Percentiles rank a stretch among this genome's conserved stretches.
phyloP scores from a whole-genome alignment of 30 jellyfish, hydroid and myxozoan genomes.

The Pelagia noctiluca region DNA sequence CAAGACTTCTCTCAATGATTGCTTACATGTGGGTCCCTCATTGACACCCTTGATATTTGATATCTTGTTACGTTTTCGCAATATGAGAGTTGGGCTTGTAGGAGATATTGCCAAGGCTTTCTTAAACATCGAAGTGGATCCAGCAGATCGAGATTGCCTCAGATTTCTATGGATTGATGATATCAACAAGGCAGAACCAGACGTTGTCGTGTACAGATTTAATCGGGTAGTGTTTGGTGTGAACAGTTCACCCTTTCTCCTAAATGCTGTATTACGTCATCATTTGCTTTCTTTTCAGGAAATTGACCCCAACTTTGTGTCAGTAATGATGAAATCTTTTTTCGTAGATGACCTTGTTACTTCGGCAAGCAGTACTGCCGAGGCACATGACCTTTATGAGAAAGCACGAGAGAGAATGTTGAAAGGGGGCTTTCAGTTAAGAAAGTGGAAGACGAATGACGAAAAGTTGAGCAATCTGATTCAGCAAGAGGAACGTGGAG shows the following conservation, averaged over 20 bases:
- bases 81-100: conserved; percentile 16
- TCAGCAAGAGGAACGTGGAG: neutral
- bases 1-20: conserved; percentile 22
- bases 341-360: conserved; percentile 47
- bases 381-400: neutral
- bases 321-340: neutral
- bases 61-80: conserved; percentile 13
- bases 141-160: conserved; percentile 30
- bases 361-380: conserved; percentile 24
- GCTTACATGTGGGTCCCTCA: conserved; percentile 16
- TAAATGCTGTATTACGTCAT: conserved; percentile 13
- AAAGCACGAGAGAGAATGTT: conserved; percentile 6
- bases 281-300: neutral
- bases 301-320: conserved; percentile 14
- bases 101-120: conserved; percentile 46
- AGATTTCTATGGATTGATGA: conserved; percentile 38
- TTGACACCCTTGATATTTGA: conserved; percentile 9
- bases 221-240: conserved; percentile 43
- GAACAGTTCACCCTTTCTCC: conserved; percentile 12
- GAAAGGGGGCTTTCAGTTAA: neutral
- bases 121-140: conserved; percentile 19
- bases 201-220: conserved; percentile 1
- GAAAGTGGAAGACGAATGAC: neutral
- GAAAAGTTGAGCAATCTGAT: neutral
- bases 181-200: neutral